Percentiles rank a stretch among this genome's conserved stretches.
phyloP scores from a whole-genome alignment of 2,113 vertebrate genomes.

The Ammodytes dubius region DNA sequence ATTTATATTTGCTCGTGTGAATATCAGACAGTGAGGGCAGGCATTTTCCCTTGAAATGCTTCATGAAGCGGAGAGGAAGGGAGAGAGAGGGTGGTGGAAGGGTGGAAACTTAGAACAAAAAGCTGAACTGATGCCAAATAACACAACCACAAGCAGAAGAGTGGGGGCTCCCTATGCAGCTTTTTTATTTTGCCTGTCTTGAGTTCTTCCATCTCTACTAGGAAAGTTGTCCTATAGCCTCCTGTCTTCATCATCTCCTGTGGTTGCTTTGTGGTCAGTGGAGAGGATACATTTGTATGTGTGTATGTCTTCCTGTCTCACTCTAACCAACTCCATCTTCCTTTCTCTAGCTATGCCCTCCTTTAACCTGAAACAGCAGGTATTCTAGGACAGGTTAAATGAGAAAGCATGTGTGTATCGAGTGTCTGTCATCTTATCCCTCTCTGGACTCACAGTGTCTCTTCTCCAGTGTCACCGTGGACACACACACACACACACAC shows the following conservation, averaged over 20 bases:
- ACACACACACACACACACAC: constrained; percentile 17
- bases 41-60: constrained; percentile 60
- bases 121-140: constrained; percentile 77
- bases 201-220: constrained; percentile 35
- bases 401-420: constrained; percentile 77
- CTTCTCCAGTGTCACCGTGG: constrained; percentile 65
- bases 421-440: constrained; percentile 75
- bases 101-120: constrained; percentile 78
- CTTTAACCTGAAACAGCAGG: constrained; percentile 79
- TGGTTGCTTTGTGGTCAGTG: constrained; percentile 63
- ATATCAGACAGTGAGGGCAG: constrained; percentile 51
- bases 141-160: constrained; percentile 60
- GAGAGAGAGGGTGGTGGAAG: constrained; percentile 55
- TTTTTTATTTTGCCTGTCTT: constrained; percentile 28
- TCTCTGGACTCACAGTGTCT: constrained; percentile 52
- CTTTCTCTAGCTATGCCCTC: constrained; percentile 48
- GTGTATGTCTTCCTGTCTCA: constrained; percentile 8
- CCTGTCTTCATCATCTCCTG: constrained; percentile 62
- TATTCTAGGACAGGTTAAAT: constrained; percentile 79
- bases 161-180: constrained; percentile 21
- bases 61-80: constrained; percentile 33
- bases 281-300: constrained; percentile 40
- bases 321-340: constrained; percentile 29
- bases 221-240: constrained; percentile 49
- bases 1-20: constrained; percentile 54